Base-by-base conservation (phyloP, 1,140 invertebrate species). In the Notospermus geniculatus region DNA sequence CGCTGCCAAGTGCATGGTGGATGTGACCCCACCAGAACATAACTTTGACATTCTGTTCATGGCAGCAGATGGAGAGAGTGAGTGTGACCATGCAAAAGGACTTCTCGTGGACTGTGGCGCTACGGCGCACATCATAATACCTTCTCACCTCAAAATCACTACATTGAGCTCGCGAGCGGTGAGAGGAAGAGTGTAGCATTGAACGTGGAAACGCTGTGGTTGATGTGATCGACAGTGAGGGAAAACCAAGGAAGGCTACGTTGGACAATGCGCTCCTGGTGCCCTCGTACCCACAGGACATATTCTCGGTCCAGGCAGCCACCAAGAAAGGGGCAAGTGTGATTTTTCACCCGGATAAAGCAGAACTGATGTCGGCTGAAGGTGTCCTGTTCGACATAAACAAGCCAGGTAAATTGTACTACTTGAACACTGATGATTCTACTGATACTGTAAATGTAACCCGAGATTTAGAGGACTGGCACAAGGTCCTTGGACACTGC, bases 31-130 rank as follows among this genome's bases (percentile, higher is more conserved):
- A n/a, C n/a, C n/a, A n/a, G n/a, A n/a, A n/a, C n/a, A n/a, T n/a
- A n/a, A n/a, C n/a, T n/a, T n/a, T n/a, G n/a, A n/a, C n/a, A n/a
- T n/a, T n/a, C n/a, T n/a, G n/a, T n/a, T n/a, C n/a, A n/a, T n/a
- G n/a, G n/a, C n/a, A n/a, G n/a, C n/a, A n/a, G n/a, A n/a, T n/a
- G n/a, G n/a, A n/a, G n/a, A n/a, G n/a, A n/a, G n/a, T n/a, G n/a
- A n/a, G n/a, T n/a, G n/a, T 36, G 4, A 36, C 32, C 4, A 15
- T 36, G 55, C 17, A 4, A 32, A 19, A 2, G 23, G 32, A 11
- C 25, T 65, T 1, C 52, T 65, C 5, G 63, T 65, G 27, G 59
- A 62, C 41, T 46, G 53, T 57, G 59, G 63, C 19, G 63, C 63
- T 19, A 62, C 63, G 11, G n/a, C 59, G 1, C 63, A 65, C 30